These are phyloP conservation scores for Priocnemis perturbator DNA, from an alignment of 2,888 invertebrate genomes.

Conservation along the genomic window DNA sequence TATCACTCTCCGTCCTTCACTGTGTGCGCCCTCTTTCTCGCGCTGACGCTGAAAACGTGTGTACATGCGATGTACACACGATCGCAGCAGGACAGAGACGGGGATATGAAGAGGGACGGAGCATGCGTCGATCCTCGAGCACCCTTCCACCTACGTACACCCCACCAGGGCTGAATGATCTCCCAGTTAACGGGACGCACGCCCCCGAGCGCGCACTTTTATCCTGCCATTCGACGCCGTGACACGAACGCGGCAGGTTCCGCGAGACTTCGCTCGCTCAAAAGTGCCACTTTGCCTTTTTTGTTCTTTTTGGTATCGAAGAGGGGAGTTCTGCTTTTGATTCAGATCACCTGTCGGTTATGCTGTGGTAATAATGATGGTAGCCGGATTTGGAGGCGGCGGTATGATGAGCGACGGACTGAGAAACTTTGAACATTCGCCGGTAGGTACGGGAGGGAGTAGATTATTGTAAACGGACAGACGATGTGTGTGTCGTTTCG, in stretches of 20 bases:
- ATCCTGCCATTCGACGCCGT: too few species aligned
- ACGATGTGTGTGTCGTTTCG: too few species aligned
- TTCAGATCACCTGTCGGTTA: too few species aligned
- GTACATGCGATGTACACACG: background rate
- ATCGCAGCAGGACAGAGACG: background rate
- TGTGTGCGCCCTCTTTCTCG: too few species aligned
- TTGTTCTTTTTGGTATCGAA: too few species aligned
- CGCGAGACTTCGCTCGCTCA: background rate
- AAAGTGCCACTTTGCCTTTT: background rate
- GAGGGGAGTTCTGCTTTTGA: too few species aligned
- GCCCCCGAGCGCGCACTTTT: conserved; percentile 3
- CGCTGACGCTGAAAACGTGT: background rate
- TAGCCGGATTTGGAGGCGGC: too few species aligned
- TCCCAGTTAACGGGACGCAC: background rate
- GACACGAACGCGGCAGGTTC: background rate
- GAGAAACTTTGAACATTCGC: too few species aligned
- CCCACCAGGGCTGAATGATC: conserved; percentile 3
- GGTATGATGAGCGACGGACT: too few species aligned
- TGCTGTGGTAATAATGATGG: too few species aligned
- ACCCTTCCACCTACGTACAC: conserved; percentile 10
- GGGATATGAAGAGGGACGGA: background rate
- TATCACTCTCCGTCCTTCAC: background rate
- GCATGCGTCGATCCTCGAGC: conserved; percentile 13
- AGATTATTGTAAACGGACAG: too few species aligned
- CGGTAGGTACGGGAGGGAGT: too few species aligned